phyloP scores from a whole-genome alignment of 2,888 invertebrate species.

The Alloscopus bannaensis region DNA sequence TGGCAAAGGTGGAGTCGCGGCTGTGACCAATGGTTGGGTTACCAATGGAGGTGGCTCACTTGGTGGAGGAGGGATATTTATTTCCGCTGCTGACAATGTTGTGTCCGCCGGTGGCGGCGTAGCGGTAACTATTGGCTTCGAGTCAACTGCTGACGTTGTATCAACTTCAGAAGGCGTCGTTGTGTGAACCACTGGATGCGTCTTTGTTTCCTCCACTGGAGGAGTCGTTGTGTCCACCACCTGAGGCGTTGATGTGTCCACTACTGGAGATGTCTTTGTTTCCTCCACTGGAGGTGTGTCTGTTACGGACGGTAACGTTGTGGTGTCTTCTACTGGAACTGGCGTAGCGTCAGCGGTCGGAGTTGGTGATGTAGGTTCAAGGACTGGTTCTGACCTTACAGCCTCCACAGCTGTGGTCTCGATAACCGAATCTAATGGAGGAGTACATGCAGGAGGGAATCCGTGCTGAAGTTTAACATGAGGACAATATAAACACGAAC shows the following conservation, averaged over 20 bases:
- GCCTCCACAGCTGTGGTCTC: conserved; percentile 55
- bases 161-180: no score
- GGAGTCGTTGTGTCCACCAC: no score
- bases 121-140: no score
- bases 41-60: no score
- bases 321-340: background rate
- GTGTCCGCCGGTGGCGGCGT: no score
- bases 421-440: conserved; percentile 29
- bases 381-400: conserved; percentile 56
- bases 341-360: conserved; percentile 41
- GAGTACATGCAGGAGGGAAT: conserved; percentile 62
- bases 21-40: background rate
- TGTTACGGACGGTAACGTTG: background rate
- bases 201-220: no score
- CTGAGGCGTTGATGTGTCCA: background rate
- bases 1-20: no score
- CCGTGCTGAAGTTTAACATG: conserved; percentile 62
- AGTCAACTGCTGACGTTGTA: no score
- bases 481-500: conserved; percentile 35
- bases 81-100: no score
- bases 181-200: no score
- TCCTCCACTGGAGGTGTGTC: no score
- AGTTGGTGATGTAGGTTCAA: conserved; percentile 44
- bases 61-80: no score
- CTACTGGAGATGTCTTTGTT: background rate